These are phyloP conservation scores for Metalampra italica DNA, from an alignment of 2,888 invertebrate genomes.

Conservation along the genomic window DNA sequence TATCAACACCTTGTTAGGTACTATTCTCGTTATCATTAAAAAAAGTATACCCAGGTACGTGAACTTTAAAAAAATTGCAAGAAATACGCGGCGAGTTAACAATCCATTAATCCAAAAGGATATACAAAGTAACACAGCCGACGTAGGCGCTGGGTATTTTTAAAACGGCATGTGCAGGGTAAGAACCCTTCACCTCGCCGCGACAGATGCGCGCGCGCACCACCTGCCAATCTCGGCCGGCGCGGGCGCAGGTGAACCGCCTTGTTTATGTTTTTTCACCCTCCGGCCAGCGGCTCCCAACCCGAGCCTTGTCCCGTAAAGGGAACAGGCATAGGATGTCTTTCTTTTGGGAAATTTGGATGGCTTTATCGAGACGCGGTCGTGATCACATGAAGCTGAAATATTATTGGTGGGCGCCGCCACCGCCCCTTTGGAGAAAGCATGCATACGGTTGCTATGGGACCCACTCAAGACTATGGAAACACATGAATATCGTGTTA, in stretches of 20 bases:
- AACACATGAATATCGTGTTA: too few species aligned
- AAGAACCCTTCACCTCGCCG: slow-evolving; percentile 2
- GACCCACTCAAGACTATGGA: too few species aligned
- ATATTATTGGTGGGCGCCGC: too few species aligned
- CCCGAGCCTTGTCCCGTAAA: neutral
- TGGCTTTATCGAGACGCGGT: too few species aligned
- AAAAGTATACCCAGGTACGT: neutral
- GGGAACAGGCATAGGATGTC: too few species aligned
- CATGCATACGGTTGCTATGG: too few species aligned
- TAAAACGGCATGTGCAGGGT: slow-evolving; percentile 15
- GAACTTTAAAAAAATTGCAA: neutral
- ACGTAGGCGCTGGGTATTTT: slow-evolving; percentile 8
- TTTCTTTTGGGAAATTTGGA: too few species aligned
- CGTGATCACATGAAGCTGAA: too few species aligned
- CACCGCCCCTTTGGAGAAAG: too few species aligned
- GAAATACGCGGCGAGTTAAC: neutral
- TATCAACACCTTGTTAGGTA: neutral
- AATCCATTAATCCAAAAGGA: neutral
- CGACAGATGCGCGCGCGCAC: slow-evolving; percentile 53
- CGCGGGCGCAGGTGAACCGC: slow-evolving; percentile 57
- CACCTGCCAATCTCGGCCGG: slow-evolving; percentile 71
- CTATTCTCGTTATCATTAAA: too few species aligned
- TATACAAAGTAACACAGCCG: neutral
- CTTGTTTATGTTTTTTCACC: slow-evolving; percentile 63
- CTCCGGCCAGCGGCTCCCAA: neutral